Percentiles rank a stretch among this genome's conserved stretches.
Evolutionary conservation across 2,113 vertebrate genomes (phyloP).

Genomic region (Arizona elegans): DNA sequence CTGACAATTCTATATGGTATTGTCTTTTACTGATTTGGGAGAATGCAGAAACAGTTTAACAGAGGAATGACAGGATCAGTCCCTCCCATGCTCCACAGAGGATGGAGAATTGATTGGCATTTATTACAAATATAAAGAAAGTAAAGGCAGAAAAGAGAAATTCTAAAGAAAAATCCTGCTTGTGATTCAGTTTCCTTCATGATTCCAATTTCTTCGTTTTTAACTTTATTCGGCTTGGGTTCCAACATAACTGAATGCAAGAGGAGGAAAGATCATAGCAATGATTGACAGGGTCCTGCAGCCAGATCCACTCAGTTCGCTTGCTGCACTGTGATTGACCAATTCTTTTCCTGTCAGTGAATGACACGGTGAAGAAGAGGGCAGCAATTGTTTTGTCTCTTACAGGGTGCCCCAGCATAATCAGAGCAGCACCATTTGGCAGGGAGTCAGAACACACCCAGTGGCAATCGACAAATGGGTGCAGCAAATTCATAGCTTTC

Average conservation of each 20-base stretch:
- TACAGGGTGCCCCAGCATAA: not conserved
- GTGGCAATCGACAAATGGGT: not conserved
- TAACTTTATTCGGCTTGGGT: not conserved
- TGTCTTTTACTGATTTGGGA: not conserved
- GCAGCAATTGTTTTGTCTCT: not conserved
- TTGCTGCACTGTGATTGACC: not conserved
- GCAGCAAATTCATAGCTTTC: not conserved
- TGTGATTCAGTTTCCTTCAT: not conserved
- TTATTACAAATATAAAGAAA: not conserved
- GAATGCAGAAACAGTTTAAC: not conserved
- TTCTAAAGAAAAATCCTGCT: not conserved
- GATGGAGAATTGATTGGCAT: not conserved
- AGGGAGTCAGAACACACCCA: not conserved
- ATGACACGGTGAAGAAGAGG: not conserved
- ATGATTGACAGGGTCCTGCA: not conserved
- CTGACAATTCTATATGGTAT: not conserved
- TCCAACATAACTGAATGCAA: not conserved
- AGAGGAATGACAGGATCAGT: not conserved
- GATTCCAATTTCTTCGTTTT: not conserved
- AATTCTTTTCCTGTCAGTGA: not conserved
- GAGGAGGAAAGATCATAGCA: not conserved
- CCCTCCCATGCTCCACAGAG: not conserved
- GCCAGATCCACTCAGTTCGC: not conserved
- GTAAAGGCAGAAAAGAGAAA: not conserved
- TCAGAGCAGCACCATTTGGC: not conserved